A percentile compares a stretch with the other conserved stretches of the same genome.
phyloP scores from a whole-genome alignment of 2,797 vertebrate genomes.

The Thamnophis elegans region DNA sequence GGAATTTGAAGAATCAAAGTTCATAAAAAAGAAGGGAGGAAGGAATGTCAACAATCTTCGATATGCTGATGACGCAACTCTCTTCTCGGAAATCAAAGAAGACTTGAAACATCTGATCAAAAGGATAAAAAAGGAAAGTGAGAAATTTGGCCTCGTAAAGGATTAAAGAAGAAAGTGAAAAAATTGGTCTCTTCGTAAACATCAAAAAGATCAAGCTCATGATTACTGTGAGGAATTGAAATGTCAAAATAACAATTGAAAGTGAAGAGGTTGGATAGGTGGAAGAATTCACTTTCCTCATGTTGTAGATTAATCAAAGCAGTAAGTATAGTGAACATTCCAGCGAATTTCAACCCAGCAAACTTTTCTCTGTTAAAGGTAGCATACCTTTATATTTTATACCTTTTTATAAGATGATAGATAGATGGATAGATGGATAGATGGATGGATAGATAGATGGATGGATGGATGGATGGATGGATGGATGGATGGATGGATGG shows the following conservation, averaged over 20 bases:
- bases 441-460: too few species aligned
- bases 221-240: background rate
- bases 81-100: background rate
- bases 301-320: background rate
- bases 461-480: too few species aligned
- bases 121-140: background rate
- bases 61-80: background rate
- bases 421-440: too few species aligned
- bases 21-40: background rate
- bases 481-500: too few species aligned
- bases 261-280: background rate
- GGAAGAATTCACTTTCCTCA: background rate
- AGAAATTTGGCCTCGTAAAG: background rate
- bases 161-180: background rate
- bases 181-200: background rate
- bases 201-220: background rate
- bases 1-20: background rate
- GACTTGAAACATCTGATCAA: background rate
- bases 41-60: background rate
- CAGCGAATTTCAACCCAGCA: background rate
- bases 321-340: background rate
- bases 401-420: too few species aligned
- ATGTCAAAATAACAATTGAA: background rate
- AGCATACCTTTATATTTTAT: background rate
- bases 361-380: background rate